phyloP scores from a whole-genome alignment of 2,113 vertebrate species.

The Erythrocercus mccallii region DNA sequence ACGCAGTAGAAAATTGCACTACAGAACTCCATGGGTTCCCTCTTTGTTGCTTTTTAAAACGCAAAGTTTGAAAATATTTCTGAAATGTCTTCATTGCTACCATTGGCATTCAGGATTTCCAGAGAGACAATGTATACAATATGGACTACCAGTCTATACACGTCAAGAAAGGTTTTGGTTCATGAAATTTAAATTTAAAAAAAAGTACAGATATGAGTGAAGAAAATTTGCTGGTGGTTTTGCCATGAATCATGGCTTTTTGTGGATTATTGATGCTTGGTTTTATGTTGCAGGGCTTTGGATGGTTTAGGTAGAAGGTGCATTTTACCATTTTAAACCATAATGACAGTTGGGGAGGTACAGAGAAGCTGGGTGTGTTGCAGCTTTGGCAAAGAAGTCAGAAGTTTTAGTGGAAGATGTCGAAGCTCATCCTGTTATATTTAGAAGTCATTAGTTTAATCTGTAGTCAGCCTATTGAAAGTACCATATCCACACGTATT shows the following conservation, averaged over 20 bases:
- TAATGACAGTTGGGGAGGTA: not conserved
- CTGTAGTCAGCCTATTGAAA: not conserved
- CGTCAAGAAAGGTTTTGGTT: not conserved
- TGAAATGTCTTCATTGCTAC: not conserved
- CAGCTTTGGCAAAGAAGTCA: not conserved
- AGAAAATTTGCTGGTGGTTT: not conserved
- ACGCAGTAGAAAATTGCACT: not conserved
- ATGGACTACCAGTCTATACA: not conserved
- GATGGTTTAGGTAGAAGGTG: not conserved
- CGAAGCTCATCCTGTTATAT: not conserved
- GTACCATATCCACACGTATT: not conserved
- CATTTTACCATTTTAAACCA: not conserved
- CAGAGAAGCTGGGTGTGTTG: not conserved
- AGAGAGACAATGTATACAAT: too few relatives aligned
- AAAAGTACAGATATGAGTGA: not conserved
- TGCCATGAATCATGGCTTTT: not conserved
- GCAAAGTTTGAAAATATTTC: not conserved
- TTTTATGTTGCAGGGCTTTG: not conserved
- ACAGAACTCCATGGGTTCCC: not conserved
- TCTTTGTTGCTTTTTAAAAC: not conserved
- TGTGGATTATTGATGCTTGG: not conserved
- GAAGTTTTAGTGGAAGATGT: not conserved
- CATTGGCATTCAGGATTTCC: not conserved
- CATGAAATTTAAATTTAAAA: fast-evolving
- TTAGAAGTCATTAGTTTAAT: not conserved